A percentile compares a stretch with the other conserved stretches of the same genome.
These are phyloP conservation scores for Odontamblyopus lacepedii DNA, from an alignment of 2,797 vertebrate genomes.

Conservation along the genomic window DNA sequence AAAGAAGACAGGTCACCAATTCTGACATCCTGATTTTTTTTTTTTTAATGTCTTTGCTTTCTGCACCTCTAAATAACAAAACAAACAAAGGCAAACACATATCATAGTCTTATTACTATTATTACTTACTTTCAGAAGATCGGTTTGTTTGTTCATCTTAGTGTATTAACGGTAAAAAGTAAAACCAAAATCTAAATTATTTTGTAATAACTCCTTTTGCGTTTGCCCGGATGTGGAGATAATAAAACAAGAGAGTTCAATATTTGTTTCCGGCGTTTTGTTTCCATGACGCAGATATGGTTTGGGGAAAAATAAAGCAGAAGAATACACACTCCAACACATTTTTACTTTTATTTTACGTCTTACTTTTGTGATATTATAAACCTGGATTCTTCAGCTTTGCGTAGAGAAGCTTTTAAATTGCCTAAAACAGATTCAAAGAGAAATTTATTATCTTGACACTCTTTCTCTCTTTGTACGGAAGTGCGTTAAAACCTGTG, in stretches of 20 bases:
- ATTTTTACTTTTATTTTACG: background rate
- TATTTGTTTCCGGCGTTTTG: background rate
- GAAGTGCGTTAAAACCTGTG: background rate
- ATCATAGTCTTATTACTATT: too few species aligned
- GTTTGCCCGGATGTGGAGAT: background rate
- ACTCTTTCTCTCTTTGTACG: background rate
- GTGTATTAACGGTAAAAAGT: too few species aligned
- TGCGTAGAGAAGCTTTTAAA: background rate
- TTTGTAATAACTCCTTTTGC: too few species aligned
- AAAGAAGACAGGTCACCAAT: too few species aligned
- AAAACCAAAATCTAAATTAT: too few species aligned
- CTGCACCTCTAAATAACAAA: too few species aligned
- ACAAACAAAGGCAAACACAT: too few species aligned
- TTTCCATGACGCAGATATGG: background rate
- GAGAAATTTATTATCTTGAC: background rate
- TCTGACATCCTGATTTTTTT: too few species aligned
- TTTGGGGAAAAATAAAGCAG: background rate
- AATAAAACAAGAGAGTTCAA: background rate
- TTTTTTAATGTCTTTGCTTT: too few species aligned
- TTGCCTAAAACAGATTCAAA: background rate
- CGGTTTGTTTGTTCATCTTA: too few species aligned
- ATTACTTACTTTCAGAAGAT: too few species aligned
- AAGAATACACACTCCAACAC: background rate
- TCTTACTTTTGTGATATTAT: background rate
- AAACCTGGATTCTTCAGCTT: background rate